Conservation (phyloP, 2,888 invertebrate genomes). For the Masnerella sp. region DNA sequence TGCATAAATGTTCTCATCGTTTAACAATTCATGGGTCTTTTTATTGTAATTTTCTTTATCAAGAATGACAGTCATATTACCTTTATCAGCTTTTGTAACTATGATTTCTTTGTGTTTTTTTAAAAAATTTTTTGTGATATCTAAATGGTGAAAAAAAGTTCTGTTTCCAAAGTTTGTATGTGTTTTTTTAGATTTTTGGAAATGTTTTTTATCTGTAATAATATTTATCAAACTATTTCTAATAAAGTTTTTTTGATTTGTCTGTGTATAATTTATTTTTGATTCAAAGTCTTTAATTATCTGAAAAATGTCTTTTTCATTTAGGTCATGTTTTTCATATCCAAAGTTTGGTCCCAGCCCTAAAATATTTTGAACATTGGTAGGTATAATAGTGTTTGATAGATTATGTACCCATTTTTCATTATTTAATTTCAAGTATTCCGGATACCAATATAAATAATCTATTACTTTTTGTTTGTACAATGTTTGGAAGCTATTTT, state of each 20-base stretch:
- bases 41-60: neutral
- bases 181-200: neutral
- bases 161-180: conserved; percentile 6
- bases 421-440: neutral
- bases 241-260: conserved; percentile 2
- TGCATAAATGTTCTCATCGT: neutral
- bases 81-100: conserved; percentile 2
- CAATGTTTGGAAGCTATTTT: too few relatives aligned
- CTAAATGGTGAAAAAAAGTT: neutral
- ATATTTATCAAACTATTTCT: conserved; percentile 7
- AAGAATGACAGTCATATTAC: neutral
- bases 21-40: conserved; percentile 3
- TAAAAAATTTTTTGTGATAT: neutral
- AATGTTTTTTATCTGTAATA: neutral
- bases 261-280: neutral
- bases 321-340: neutral
- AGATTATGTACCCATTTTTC: conserved; percentile 6
- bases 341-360: conserved; percentile 5
- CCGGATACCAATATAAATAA: neutral
- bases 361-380: conserved; percentile 1
- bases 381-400: neutral
- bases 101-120: conserved; percentile 4
- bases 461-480: neutral
- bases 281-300: conserved; percentile 8
- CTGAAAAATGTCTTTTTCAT: conserved; percentile 2